Evolutionary conservation across 1,140 invertebrate genomes (phyloP).

Genomic region (Glomeris maerens): DNA sequence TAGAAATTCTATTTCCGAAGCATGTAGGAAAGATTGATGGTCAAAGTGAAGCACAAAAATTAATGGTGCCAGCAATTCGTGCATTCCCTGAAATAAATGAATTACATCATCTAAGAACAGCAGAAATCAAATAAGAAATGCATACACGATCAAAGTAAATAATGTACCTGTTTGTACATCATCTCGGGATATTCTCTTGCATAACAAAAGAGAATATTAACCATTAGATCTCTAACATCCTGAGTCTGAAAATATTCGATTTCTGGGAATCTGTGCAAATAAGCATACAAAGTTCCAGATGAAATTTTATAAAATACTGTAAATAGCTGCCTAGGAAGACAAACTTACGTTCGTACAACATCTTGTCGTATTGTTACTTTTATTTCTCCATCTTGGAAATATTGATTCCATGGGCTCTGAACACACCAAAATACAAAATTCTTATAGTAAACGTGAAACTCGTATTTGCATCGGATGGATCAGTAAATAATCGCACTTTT

Average conservation of each 20-base stretch:
- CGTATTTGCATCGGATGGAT: conserved; percentile 1
- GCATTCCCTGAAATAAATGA: conserved; percentile 49
- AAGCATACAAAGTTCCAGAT: conserved; percentile 11
- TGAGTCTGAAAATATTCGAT: conserved; percentile 57
- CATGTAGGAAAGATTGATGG: conserved; percentile 45
- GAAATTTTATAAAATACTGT: too few relatives aligned
- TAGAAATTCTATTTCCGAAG: conserved; percentile 30
- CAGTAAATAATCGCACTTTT: too few relatives aligned
- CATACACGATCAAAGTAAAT: conserved; percentile 1
- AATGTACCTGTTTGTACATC: conserved; percentile 51
- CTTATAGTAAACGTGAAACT: too few relatives aligned
- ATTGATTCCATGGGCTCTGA: conserved; percentile 63
- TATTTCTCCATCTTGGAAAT: conserved; percentile 62
- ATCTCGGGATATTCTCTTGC: conserved; percentile 52
- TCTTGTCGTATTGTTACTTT: conserved; percentile 57
- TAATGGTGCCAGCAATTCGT: conserved; percentile 60
- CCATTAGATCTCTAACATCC: conserved; percentile 52
- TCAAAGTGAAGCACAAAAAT: conserved; percentile 58
- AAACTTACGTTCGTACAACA: conserved; percentile 54
- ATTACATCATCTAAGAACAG: conserved; percentile 5
- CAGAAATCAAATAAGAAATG: not conserved
- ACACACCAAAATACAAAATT: conserved; percentile 14
- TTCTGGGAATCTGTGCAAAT: conserved; percentile 46
- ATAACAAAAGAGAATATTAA: conserved; percentile 54
- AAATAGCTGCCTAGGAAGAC: too few relatives aligned